Base-by-base conservation (phyloP, 2,113 vertebrate species). In the Dicrurus megarhynchus region DNA sequence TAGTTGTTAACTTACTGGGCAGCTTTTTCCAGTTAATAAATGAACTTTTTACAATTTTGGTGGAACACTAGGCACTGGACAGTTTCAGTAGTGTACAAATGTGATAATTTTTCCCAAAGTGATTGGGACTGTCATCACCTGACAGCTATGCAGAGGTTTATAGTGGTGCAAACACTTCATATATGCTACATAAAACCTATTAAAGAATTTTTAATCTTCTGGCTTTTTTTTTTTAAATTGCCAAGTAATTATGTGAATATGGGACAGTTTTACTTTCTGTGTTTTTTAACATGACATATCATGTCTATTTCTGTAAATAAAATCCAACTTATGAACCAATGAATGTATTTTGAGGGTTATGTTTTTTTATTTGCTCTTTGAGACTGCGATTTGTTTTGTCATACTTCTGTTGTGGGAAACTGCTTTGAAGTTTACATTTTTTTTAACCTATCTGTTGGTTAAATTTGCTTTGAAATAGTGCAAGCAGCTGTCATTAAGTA, bases 401-500 rank as follows among this genome's bases (percentile, higher is more conserved):
- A 16, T 3, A 9, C 21, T 87, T 82, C 10, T 63, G 17, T 77
- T 91, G 33, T 80, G 63, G 52, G 41, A 85, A 93, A 33, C 52
- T 71, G 32, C 37, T 88, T 77, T 86, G 91, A 84, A 49, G 13
- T 63, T 89, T 49, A 35, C 2, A 1, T 18, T 67, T 75, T 46
- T 78, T 92, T 95, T 42, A 53, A 74, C 41, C 26, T 81, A 10
- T 68, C 28, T 64, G 16, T 22, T 78, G 41, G 50, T 89, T 76
- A 80, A 86, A 82, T 80, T 84, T 78, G 32, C 60, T 90, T 93
- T 90, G 52, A 89, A 96, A 90, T 71, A 75, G 64, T 49, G 26
- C 73, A 71, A 41, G 56, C n/a, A 75, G 35, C 56, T 91, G 74
- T 88, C n/a, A 49, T 77, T 52, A 92, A 79, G 60, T 94, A 88